phyloP scores from a whole-genome alignment of 2,888 invertebrate genomes.

The Xestobium rufovillosum region DNA sequence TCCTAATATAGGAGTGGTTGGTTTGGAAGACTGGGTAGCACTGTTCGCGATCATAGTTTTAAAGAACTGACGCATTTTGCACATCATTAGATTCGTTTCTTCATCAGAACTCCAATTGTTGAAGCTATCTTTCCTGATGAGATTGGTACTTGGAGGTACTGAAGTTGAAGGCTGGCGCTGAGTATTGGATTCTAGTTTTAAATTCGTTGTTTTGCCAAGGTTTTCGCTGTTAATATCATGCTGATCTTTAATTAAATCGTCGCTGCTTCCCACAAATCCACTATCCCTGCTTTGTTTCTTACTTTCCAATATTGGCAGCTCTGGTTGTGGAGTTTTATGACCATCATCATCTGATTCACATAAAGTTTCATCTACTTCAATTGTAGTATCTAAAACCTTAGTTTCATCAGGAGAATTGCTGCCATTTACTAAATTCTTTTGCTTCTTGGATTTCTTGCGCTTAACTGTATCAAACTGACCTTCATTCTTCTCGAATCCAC shows the following conservation, averaged over 20 bases:
- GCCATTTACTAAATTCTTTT: slow-evolving; percentile 40
- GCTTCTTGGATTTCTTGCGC: slow-evolving; percentile 73
- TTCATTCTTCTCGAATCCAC: slow-evolving; percentile 63
- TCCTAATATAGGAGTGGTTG: slow-evolving; percentile 43
- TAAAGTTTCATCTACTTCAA: slow-evolving; percentile 51
- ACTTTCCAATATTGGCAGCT: slow-evolving; percentile 51
- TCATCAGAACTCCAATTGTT: slow-evolving; percentile 93
- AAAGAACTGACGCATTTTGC: slow-evolving; percentile 87
- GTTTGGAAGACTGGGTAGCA: slow-evolving; percentile 46
- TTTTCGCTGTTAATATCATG: slow-evolving; percentile 40
- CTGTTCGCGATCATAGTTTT: slow-evolving; percentile 77
- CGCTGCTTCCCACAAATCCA: slow-evolving; percentile 83
- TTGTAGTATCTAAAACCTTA: slow-evolving; percentile 56
- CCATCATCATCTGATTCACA: slow-evolving; percentile 57
- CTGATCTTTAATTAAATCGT: slow-evolving; percentile 68
- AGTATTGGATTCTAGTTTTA: slow-evolving; percentile 52
- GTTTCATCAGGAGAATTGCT: slow-evolving; percentile 54
- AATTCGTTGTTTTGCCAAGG: slow-evolving; percentile 45
- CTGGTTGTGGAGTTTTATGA: slow-evolving; percentile 61
- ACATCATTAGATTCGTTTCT: slow-evolving; percentile 92
- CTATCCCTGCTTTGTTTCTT: slow-evolving; percentile 77
- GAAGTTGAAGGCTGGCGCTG: slow-evolving; percentile 49
- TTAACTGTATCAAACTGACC: slow-evolving; percentile 76
- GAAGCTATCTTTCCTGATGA: slow-evolving; percentile 81
- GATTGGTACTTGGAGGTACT: slow-evolving; percentile 49